These are phyloP conservation scores for Pogona vitticeps DNA, from an alignment of 2,113 vertebrate genomes.

Conservation along the genomic window DNA sequence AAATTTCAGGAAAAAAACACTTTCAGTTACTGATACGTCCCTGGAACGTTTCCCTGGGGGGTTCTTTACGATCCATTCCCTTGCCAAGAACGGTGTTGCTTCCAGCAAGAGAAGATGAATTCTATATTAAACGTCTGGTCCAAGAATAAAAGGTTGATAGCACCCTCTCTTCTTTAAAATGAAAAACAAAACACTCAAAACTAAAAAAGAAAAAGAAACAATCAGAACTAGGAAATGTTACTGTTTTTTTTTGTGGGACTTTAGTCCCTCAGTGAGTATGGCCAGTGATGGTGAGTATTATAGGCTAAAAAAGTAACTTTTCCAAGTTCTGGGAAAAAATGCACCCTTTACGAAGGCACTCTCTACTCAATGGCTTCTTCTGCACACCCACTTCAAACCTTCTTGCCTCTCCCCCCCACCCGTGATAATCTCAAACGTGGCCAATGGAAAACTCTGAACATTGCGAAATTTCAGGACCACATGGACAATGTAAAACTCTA, in stretches of 20 bases:
- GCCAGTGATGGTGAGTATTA: neutral
- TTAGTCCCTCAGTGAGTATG: neutral
- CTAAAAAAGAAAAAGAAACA: neutral
- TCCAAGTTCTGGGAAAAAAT: neutral
- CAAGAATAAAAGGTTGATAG: neutral
- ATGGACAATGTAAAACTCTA: neutral
- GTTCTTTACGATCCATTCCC: too few relatives aligned
- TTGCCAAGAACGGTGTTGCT: neutral
- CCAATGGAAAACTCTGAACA: neutral
- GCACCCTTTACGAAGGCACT: slow-evolving; percentile 14
- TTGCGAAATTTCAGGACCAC: neutral
- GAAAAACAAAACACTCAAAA: neutral
- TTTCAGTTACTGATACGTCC: neutral
- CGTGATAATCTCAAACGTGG: neutral
- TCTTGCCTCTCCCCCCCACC: neutral
- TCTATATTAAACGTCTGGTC: neutral
- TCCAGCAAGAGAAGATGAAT: neutral
- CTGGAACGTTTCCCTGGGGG: too few relatives aligned
- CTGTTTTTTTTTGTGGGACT: too few relatives aligned
- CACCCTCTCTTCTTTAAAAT: neutral
- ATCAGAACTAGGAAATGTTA: neutral
- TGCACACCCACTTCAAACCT: neutral
- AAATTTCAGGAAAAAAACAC: neutral
- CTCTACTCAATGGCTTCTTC: slow-evolving; percentile 20
- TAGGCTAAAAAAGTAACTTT: neutral